A percentile compares a stretch with the other conserved stretches of the same genome.
phyloP scores from a whole-genome alignment of 2,888 invertebrate genomes.

The Leptinotarsa haldemani region DNA sequence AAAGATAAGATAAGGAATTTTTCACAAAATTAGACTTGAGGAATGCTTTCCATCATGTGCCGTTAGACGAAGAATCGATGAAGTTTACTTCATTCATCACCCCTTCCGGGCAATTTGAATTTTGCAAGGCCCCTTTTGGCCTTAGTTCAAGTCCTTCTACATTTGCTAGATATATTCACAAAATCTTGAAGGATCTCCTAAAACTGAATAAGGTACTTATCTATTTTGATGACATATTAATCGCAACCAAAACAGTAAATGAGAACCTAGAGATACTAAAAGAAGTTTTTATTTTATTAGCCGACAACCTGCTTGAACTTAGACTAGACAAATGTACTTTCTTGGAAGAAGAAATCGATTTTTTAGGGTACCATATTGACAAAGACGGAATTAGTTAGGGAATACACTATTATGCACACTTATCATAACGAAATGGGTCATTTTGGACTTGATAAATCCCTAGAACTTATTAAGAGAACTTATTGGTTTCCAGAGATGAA shows the following conservation, averaged over 20 bases:
- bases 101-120: slow-evolving; percentile 54
- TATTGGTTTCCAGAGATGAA: slow-evolving; percentile 58
- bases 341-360: slow-evolving; percentile 39
- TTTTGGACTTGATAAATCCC: slow-evolving; percentile 54
- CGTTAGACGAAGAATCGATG: slow-evolving; percentile 46
- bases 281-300: not conserved
- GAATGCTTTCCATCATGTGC: slow-evolving; percentile 54
- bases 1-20: slow-evolving; percentile 47
- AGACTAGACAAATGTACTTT: not conserved
- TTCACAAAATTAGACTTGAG: slow-evolving; percentile 55
- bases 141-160: slow-evolving; percentile 47
- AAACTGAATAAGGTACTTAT: not conserved
- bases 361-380: slow-evolving; percentile 50
- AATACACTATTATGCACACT: slow-evolving; percentile 42
- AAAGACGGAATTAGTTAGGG: slow-evolving; percentile 41
- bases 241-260: not conserved
- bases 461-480: slow-evolving; percentile 46
- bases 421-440: slow-evolving; percentile 55
- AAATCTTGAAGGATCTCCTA: slow-evolving; percentile 44
- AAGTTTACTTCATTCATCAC: slow-evolving; percentile 56
- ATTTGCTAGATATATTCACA: slow-evolving; percentile 45
- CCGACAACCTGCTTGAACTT: not conserved
- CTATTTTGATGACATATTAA: not conserved
- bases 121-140: slow-evolving; percentile 55
- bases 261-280: slow-evolving; percentile 22